These are phyloP conservation scores for Larimichthys polyactis DNA, from an alignment of 2,113 vertebrate species.

Conservation along the genomic window DNA sequence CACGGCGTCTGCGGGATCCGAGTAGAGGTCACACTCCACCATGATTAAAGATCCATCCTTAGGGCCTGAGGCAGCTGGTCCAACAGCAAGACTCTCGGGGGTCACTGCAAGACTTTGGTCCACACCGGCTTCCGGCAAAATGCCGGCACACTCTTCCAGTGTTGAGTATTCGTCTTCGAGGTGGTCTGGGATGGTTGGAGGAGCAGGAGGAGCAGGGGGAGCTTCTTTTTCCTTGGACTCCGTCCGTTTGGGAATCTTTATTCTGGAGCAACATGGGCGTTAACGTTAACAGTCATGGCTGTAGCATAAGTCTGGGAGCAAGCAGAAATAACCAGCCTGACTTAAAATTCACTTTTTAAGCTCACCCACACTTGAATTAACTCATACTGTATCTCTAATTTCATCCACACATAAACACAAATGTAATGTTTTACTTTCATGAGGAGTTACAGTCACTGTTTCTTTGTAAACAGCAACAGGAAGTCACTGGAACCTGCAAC, in stretches of 20 bases:
- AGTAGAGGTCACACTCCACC: constrained; percentile 78
- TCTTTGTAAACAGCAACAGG: neutral
- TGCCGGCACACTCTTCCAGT: constrained; percentile 81
- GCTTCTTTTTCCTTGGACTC: constrained; percentile 24
- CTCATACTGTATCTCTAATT: neutral
- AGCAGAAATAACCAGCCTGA: neutral
- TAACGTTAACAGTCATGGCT: too few species aligned
- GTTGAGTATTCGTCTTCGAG: constrained; percentile 86
- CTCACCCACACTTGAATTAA: neutral
- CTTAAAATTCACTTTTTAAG: neutral
- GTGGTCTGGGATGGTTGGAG: neutral
- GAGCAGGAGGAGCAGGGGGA: constrained; percentile 5
- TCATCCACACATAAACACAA: neutral
- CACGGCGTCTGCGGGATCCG: constrained; percentile 36
- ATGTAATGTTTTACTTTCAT: neutral
- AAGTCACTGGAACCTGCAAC: neutral
- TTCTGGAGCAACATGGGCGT: constrained; percentile 48
- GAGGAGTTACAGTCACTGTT: neutral
- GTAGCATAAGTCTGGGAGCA: too few species aligned
- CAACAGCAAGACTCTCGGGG: constrained; percentile 17
- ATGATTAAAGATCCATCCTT: constrained; percentile 55
- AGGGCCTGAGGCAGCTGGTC: constrained; percentile 26
- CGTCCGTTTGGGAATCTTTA: constrained; percentile 36
- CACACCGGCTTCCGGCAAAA: constrained; percentile 73
- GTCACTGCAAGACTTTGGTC: constrained; percentile 8